Evolutionary conservation across 2,113 vertebrate genomes (phyloP), one percentile per base, ranked within the genome.

Genomic region (Lycaon pictus): DNA sequence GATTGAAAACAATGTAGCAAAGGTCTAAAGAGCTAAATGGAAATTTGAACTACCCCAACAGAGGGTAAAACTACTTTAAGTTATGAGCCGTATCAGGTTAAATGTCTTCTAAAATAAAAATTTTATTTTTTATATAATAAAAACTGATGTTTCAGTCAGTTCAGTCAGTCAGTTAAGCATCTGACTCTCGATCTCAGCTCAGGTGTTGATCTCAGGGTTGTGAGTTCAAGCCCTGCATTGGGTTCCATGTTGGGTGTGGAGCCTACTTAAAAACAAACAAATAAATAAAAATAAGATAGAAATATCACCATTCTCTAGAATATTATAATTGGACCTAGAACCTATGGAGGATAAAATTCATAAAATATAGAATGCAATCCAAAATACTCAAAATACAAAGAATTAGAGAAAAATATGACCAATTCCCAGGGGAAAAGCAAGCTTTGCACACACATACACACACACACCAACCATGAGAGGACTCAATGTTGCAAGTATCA

Each of bases 351-450:
- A 60, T 32, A 82, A 65, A 3, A 22, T 77, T 81, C 65, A 67
- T 12, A 65, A 60, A 74, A 11, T 82, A 16, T 87, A 76, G 35
- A 86, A 37, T 83, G 76, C 2, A 97, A 82, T 72, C 53, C 16
- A 71, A 55, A 81, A 82, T 67, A 87, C 19, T 82, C 25, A 93
- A 84, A 82, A 95, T 86, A 23, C 62, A 63, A 86, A 87, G 17
- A 84, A 56, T 23, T 37, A 29, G 60, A 35, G 19, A 84, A 88
- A 77, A 89, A 69, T 55, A 7, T 93, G 43, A 56, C 17, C 55
- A 51, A 6, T 83, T 83, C 7, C 51, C 29, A 96, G 56, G 20
- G 16, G 17, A 43, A 96, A 93, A 74, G 43, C 16, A 51, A 51
- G 7, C 60, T 11, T 71, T 25, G 63, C 43, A 37, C 27, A n/a